These are phyloP conservation scores for Sceloporus tristichus DNA, from an alignment of 2,113 vertebrate genomes.

Conservation along the genomic window DNA sequence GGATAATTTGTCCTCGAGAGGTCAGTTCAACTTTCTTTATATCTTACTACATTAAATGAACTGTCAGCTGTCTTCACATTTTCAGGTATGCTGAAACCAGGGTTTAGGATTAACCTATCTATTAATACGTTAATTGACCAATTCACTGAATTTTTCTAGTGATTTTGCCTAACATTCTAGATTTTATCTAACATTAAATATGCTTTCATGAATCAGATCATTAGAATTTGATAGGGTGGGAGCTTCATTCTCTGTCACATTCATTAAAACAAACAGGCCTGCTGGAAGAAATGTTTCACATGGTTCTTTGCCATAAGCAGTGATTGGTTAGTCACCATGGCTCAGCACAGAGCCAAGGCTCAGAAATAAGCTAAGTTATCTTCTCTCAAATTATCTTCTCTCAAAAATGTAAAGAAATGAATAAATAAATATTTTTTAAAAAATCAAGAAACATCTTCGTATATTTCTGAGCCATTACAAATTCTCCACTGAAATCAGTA, in stretches of 20 bases:
- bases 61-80: conserved; percentile 55
- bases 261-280: conserved; percentile 6
- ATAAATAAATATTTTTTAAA: no score
- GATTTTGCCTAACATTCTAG: not conserved
- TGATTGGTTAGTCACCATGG: no score
- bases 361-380: no score
- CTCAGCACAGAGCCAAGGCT: no score
- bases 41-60: conserved; percentile 70
- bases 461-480: no score
- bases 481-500: not conserved
- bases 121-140: no score
- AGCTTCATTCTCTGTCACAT: not conserved
- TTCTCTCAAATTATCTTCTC: no score
- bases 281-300: no score
- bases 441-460: no score
- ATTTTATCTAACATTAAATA: not conserved
- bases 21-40: conserved; percentile 80
- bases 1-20: conserved; percentile 94
- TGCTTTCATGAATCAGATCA: not conserved
- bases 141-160: not conserved
- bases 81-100: conserved; percentile 18
- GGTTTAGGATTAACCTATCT: no score
- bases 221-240: not conserved
- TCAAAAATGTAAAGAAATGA: no score
- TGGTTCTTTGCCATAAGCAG: no score